These are phyloP conservation scores for Thaumetopoea pityocampa DNA, from an alignment of 1,140 invertebrate genomes.

Conservation along the genomic window DNA sequence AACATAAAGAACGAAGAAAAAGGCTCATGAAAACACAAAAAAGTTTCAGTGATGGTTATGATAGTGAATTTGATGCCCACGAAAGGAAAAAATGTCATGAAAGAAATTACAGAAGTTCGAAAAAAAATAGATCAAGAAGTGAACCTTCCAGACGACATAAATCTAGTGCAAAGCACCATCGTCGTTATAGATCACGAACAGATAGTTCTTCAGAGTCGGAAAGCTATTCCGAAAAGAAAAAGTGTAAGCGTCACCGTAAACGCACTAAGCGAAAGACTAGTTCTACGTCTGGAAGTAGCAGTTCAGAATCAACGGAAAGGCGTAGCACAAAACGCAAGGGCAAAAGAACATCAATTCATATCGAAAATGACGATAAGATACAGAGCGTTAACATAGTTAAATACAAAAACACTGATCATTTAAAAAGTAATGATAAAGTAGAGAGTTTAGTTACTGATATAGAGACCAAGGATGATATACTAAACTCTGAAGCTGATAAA, in stretches of 20 bases:
- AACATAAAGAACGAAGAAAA: constrained; percentile 46
- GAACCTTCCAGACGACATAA: constrained; percentile 55
- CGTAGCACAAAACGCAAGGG: constrained; percentile 56
- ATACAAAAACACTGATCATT: constrained; percentile 46
- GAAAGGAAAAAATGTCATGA: constrained; percentile 32
- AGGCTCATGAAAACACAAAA: constrained; percentile 51
- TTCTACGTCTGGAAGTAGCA: constrained; percentile 51
- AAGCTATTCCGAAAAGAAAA: constrained; percentile 48
- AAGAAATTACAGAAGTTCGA: constrained; percentile 40
- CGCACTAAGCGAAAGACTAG: constrained; percentile 49
- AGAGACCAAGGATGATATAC: constrained; percentile 33
- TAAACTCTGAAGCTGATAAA: constrained; percentile 40
- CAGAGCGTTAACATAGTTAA: constrained; percentile 68
- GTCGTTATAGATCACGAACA: constrained; percentile 46
- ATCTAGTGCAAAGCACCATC: constrained; percentile 43
- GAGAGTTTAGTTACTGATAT: constrained; percentile 27
- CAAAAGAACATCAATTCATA: constrained; percentile 68
- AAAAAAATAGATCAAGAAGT: constrained; percentile 64
- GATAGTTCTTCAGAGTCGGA: constrained; percentile 57
- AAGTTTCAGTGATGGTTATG: constrained; percentile 74
- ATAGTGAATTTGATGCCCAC: constrained; percentile 54
- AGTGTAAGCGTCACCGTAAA: constrained; percentile 52
- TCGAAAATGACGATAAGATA: constrained; percentile 62
- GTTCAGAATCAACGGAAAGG: constrained; percentile 55
- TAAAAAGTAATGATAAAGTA: constrained; percentile 30